Base-by-base conservation (phyloP, 2,888 invertebrate species). In the Alloplasta piceator region DNA sequence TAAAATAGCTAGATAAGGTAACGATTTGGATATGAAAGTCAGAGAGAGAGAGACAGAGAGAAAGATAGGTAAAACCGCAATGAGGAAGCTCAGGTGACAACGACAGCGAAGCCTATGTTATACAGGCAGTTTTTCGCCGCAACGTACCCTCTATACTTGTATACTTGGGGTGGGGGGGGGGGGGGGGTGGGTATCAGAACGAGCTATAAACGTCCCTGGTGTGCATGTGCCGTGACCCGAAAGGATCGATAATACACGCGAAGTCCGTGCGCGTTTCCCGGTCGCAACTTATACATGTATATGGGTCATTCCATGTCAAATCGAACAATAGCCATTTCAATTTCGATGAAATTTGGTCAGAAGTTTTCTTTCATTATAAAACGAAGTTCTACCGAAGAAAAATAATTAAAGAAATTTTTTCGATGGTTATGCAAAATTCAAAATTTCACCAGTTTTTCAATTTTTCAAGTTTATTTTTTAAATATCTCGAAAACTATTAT, bases 181-280 rank as follows among this genome's bases (percentile, higher is more conserved):
- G n/a, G n/a, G n/a, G n/a, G n/a, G n/a, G n/a, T n/a, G n/a, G n/a
- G 12, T 52, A 52, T 14, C 52, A 12, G 14, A 16, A 12, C 52
- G 52, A 4, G 52, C 52, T 74, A 66, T 66, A 66, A 66, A 50
- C 66, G 41, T 41, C 66, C 58, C 66, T 60, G 6, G 46, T 66
- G 66, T 74, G 74, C 74, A 74, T 74, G 68, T 60, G 56, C 63
- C 63, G 58, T 63, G 68, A 56, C 74, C 68, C 52, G 56, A 74
- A 70, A 70, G 68, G 74, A 79, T 79, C 79, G 79, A 79, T 79
- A 79, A 74, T 79, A 70, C 66, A 74, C 79, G 74, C 74, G 5
- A 73, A 72, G 72, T 78, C 61, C 64, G 66, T 60, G 70, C 73
- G 81, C 78, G 46, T 63, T 68, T 68, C 70, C 60, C 68, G 46